These are phyloP conservation scores for Pseudomyrmex cubaensis DNA, from an alignment of 1,140 invertebrate genomes.

Conservation along the genomic window DNA sequence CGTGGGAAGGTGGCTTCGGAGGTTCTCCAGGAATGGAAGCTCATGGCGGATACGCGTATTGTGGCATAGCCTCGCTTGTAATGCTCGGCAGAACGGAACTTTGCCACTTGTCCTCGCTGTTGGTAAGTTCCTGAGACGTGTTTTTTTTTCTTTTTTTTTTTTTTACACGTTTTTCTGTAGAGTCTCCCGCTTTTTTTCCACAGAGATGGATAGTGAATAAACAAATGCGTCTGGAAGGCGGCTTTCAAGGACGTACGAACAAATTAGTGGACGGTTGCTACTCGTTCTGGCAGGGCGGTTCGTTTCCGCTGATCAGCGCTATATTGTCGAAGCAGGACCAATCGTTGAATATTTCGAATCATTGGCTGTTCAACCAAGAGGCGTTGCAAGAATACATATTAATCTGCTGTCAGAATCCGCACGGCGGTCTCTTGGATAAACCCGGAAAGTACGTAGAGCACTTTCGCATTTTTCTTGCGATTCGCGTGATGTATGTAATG, in stretches of 20 bases:
- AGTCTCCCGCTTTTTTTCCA: constrained; percentile 41
- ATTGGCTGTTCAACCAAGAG: constrained; percentile 92
- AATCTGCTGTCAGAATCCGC: constrained; percentile 95
- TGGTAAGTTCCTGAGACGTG: constrained; percentile 85
- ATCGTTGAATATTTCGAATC: constrained; percentile 77
- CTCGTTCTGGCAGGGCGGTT: constrained; percentile 98
- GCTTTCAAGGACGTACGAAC: constrained; percentile 98
- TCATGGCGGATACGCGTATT: constrained; percentile 99
- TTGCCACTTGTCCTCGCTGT: constrained; percentile 91
- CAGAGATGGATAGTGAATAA: constrained; percentile 94
- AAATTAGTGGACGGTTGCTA: constrained; percentile 99
- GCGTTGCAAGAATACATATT: constrained; percentile 98
- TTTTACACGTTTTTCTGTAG: constrained; percentile 22
- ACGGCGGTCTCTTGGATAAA: constrained; percentile 98
- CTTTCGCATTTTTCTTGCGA: no score
- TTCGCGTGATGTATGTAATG: neutral
- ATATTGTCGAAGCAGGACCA: constrained; percentile 85
- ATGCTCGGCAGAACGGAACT: constrained; percentile 92
- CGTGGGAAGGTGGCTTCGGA: constrained; percentile 99
- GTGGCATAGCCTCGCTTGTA: constrained; percentile 95
- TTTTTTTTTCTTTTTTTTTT: neutral
- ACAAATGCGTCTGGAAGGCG: constrained; percentile 96
- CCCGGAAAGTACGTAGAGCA: constrained; percentile 92
- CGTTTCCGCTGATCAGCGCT: constrained; percentile 92
- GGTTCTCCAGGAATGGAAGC: constrained; percentile 98